Evolutionary conservation across 2,888 invertebrate genomes (phyloP), one percentile per base, ranked within the genome.

Genomic region (Petrophora chlorosata): DNA sequence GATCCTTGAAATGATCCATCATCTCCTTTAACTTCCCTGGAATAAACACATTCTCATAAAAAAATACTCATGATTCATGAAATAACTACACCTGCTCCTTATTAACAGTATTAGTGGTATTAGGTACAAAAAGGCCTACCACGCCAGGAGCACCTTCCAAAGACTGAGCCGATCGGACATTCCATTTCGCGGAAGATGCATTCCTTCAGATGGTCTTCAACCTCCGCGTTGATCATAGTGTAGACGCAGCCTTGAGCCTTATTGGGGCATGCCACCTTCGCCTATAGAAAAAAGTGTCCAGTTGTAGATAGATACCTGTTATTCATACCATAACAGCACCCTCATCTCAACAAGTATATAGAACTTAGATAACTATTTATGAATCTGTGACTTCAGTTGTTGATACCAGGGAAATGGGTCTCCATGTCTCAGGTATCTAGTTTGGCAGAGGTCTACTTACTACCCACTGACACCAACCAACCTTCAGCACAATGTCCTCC

Each of bases 141-240:
- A 49, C 67, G 75, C 89, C 89, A 89, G 14, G 83, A 85, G 67
- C 89, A 89, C 55, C 73, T 79, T 3, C 88, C 87, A 50, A 87
- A 84, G 5, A 82, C 80, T 12, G 64, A 61, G 0, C 85, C 82
- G 8, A 85, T 63, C 0, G 89, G 89, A 53, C 89, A 89, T 1
- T 76, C 72, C 79, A 88, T 82, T 23, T 72, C 73, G 16, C 88
- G 75, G 60, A 82, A 89, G 33, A 86, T 84, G 52, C 89, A 89
- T 57, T 89, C 86, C 50, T 83, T 84, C 5, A 84, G 59, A 59
- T 89, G 89, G 3, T 82, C 77, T 2, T 84, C 80, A 13, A 82
- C 26, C 1, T 79, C 76, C 5, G 26, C 34, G 1, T 68, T 46
- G 10, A 61, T 38, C 77, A 85, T 72, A 3, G 64, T 73, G 51